These are phyloP conservation scores for Casuarius casuarius DNA, from an alignment of 2,113 vertebrate genomes.

Conservation along the genomic window DNA sequence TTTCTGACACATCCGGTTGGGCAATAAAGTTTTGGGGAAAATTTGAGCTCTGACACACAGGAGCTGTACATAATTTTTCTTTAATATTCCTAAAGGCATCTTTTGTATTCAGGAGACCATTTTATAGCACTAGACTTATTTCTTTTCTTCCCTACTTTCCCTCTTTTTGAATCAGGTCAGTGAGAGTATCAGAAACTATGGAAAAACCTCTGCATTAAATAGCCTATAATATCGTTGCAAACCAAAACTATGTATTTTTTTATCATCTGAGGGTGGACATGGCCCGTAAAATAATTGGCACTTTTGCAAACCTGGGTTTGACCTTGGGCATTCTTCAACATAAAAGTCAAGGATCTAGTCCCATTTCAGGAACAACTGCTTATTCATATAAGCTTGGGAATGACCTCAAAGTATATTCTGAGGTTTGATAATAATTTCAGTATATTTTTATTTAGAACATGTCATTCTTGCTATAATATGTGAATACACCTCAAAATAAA, in stretches of 20 bases:
- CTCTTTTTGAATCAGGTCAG: neutral
- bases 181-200: neutral
- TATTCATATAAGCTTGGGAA: neutral
- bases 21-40: slow-evolving; percentile 56
- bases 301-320: neutral
- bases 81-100: slow-evolving; percentile 29
- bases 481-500: neutral
- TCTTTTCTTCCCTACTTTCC: neutral
- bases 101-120: slow-evolving; percentile 35
- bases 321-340: neutral
- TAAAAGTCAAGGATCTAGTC: neutral
- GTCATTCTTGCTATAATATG: neutral
- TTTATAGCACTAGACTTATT: neutral
- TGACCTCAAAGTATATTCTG: neutral
- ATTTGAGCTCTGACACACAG: slow-evolving; percentile 38
- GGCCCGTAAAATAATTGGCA: neutral
- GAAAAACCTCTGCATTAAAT: slow-evolving; percentile 7
- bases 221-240: neutral
- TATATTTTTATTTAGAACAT: rapidly evolving
- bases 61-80: slow-evolving; percentile 49
- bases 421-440: neutral
- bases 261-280: neutral
- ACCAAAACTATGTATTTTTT: neutral
- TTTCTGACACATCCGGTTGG: slow-evolving; percentile 27
- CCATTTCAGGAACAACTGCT: neutral